phyloP scores from a whole-genome alignment of 2,888 invertebrate species.

The Thymelicus acteon region DNA sequence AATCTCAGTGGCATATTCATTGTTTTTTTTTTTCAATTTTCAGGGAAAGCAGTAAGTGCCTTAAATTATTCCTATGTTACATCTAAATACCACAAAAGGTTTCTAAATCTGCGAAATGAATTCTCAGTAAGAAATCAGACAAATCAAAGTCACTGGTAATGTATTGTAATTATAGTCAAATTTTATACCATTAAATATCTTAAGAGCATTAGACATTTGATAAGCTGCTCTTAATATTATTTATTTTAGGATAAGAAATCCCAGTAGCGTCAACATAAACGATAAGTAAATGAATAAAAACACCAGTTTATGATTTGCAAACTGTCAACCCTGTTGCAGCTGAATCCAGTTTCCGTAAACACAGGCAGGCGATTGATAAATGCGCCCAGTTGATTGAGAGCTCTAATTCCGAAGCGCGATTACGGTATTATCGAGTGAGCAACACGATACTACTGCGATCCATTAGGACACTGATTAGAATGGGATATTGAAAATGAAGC shows the following conservation, averaged over 20 bases:
- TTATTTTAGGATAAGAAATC: not conserved
- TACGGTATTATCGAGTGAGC: slow-evolving; percentile 58
- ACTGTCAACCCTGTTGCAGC: slow-evolving; percentile 37
- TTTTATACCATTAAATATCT: not conserved
- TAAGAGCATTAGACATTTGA: not conserved
- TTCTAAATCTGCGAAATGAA: too few species aligned
- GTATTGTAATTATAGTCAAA: not conserved
- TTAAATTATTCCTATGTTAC: too few species aligned
- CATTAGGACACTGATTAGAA: slow-evolving; percentile 32
- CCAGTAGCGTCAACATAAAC: not conserved
- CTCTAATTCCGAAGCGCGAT: slow-evolving; percentile 61
- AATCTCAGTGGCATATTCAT: too few species aligned
- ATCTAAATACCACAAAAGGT: too few species aligned
- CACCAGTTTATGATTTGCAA: slow-evolving; percentile 14
- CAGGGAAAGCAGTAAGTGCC: not conserved
- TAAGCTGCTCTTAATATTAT: not conserved
- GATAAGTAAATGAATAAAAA: not conserved
- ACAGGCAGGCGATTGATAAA: slow-evolving; percentile 66
- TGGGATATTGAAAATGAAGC: slow-evolving; percentile 37
- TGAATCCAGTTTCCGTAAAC: slow-evolving; percentile 52
- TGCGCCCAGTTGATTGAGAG: slow-evolving; percentile 66
- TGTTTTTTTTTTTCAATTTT: not conserved
- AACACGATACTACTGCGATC: slow-evolving; percentile 33
- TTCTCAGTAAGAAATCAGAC: too few species aligned
- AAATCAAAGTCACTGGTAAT: too few species aligned